Base-by-base conservation (phyloP, 1,140 invertebrate genomes). In the Portunus trituberculatus region DNA sequence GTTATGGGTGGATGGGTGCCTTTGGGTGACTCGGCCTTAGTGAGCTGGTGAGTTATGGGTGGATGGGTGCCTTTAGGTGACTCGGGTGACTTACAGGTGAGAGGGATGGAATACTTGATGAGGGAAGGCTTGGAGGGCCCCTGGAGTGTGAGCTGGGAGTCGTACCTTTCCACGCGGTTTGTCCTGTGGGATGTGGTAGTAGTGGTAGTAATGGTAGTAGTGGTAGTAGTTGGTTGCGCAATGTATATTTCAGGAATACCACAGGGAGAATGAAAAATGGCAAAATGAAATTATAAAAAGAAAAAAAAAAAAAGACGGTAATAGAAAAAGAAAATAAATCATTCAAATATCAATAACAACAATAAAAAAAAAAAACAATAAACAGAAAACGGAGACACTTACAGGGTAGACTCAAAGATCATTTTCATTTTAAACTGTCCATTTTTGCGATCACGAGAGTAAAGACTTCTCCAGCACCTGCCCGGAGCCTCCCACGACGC, bases 351-450 rank as follows among this genome's bases (percentile, higher is more conserved):
- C 12, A 20, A 59, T 59, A 20, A 59, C 12, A 59, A 59, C 12
- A 59, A 59, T 59, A 20, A 59, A 2, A 59, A 59, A 0, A 59
- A 59, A 59, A 59, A 20, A 59, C 16, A 59, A 59, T 10, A 59
- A 59, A 14, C 12, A 59, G 10, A 59, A 59, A 20, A 12, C 3
- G 16, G 16, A 59, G 52, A 90, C 29, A 94, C 95, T 95, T 20
- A 96, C 96, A 96, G 95, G 0, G 96, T 96, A 39, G 95, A 95
- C 45, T 91, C 92, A 90, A 95, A 96, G 67, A 95, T 95, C 92
- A 96, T 95, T 48, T 93, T 95, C 96, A 96, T 96, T 52, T 95
- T 95, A 87, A 95, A 96, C 67, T 96, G 93, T 0, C 96, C 96
- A 86, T 94, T 95, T 45, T 95, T 96, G 20, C 89, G 95, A 46